These are phyloP conservation scores for Rhineura floridana DNA, from an alignment of 2,113 vertebrate genomes.

Conservation along the genomic window DNA sequence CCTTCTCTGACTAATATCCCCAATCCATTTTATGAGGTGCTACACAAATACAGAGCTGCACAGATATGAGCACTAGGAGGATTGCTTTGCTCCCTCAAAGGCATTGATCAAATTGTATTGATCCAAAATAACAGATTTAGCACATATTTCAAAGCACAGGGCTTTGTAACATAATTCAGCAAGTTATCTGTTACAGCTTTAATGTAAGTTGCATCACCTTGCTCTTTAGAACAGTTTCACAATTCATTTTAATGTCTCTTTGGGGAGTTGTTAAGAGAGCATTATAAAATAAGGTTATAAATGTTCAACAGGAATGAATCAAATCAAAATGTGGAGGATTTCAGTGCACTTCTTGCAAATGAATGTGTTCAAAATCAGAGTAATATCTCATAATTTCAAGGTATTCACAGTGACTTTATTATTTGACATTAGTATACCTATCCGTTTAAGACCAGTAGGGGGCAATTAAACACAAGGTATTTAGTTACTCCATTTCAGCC, in stretches of 20 bases:
- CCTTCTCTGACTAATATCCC: not conserved
- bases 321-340: not conserved
- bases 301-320: not conserved
- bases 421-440: not conserved
- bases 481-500: not conserved
- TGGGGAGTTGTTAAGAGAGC: not conserved
- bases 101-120: not conserved
- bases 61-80: not conserved
- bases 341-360: not conserved
- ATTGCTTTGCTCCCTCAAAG: not conserved
- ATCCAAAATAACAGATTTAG: not conserved
- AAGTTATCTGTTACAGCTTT: not conserved
- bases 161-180: not conserved
- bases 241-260: not conserved
- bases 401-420: conserved; percentile 22
- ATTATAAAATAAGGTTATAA: not conserved
- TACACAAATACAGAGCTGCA: not conserved
- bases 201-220: not conserved
- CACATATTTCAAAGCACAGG: not conserved
- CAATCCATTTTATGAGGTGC: not conserved
- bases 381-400: conserved; percentile 31
- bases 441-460: conserved; percentile 60
- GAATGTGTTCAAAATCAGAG: not conserved
- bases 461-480: conserved; percentile 68
- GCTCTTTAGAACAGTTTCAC: not conserved